A percentile compares a stretch with the other conserved stretches of the same genome.
These are phyloP conservation scores for Tenthredo notha DNA, from an alignment of 2,888 invertebrate species.

Conservation along the genomic window DNA sequence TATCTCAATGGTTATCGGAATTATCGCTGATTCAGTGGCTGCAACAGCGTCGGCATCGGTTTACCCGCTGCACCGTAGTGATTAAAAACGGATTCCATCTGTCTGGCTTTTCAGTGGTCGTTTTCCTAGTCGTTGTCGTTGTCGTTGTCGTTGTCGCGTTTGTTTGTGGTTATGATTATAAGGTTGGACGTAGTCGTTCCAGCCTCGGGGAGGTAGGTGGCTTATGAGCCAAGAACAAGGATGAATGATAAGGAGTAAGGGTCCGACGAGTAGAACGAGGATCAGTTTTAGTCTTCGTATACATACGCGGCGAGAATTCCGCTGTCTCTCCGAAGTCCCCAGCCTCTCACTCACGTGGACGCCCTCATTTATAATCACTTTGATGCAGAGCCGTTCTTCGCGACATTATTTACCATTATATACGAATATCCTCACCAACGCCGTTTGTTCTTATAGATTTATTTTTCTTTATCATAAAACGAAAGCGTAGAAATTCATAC, in stretches of 20 bases:
- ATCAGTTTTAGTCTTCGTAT: slow-evolving; percentile 45
- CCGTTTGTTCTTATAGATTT: neutral
- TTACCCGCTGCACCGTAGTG: neutral
- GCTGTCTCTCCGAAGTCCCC: slow-evolving; percentile 68
- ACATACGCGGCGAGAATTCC: slow-evolving; percentile 65
- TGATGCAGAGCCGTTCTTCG: slow-evolving; percentile 71
- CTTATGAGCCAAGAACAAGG: neutral
- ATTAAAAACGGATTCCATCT: slow-evolving; percentile 25
- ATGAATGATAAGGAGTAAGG: neutral
- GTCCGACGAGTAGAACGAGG: neutral
- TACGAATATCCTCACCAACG: neutral
- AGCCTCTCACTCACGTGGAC: slow-evolving; percentile 71
- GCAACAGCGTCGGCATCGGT: neutral
- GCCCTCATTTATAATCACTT: slow-evolving; percentile 76
- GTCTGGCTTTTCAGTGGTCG: neutral
- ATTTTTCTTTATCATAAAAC: neutral
- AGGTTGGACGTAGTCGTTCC: neutral
- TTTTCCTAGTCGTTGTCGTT: neutral
- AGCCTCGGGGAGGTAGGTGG: neutral
- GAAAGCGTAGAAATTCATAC: neutral
- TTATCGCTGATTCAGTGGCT: neutral
- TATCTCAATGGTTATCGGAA: neutral
- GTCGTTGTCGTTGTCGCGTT: slow-evolving; percentile 26
- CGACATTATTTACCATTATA: slow-evolving; percentile 69
- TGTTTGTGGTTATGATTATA: slow-evolving; percentile 34